Conservation (phyloP, 2,113 vertebrate genomes). For the Lepus americanus region DNA sequence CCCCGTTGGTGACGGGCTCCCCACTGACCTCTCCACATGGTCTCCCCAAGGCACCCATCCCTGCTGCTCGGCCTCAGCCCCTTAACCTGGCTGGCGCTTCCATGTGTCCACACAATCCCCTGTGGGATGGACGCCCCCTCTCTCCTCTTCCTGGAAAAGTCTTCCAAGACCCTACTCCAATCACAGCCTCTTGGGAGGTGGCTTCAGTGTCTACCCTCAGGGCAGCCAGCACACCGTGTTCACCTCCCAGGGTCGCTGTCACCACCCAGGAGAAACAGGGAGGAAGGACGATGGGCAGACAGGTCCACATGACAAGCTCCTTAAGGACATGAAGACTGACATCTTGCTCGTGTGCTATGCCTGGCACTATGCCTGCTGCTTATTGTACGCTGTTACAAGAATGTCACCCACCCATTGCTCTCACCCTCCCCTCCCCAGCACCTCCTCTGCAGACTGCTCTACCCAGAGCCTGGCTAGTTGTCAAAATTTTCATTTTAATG, state of each 20-base stretch:
- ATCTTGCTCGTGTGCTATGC: not conserved
- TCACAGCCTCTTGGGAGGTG: not conserved
- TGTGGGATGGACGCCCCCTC: not conserved
- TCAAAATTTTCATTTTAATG: not conserved
- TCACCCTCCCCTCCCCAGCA: not conserved
- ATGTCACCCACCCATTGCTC: accelerated
- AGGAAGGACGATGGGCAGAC: not conserved
- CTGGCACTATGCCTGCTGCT: not conserved
- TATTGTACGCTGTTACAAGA: not conserved
- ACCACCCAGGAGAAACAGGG: not conserved
- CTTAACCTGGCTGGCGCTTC: not conserved
- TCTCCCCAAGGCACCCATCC: not conserved
- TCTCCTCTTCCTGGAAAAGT: not conserved
- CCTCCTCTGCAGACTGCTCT: slow-evolving; percentile 23
- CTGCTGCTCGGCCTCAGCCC: not conserved
- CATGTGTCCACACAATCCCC: accelerated
- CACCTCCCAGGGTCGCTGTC: not conserved
- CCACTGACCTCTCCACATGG: not conserved
- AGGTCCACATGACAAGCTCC: not conserved
- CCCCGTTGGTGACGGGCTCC: not conserved
- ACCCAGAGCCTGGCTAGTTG: not conserved
- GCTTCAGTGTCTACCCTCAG: not conserved
- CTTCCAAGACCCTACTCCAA: not conserved
- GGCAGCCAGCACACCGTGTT: not conserved
- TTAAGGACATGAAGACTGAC: not conserved